Evolutionary conservation across 30 jellyfish, hydroid and myxozoan genomes (phyloP).

Genomic region (Aurelia aurita complex sp. Pacific): DNA sequence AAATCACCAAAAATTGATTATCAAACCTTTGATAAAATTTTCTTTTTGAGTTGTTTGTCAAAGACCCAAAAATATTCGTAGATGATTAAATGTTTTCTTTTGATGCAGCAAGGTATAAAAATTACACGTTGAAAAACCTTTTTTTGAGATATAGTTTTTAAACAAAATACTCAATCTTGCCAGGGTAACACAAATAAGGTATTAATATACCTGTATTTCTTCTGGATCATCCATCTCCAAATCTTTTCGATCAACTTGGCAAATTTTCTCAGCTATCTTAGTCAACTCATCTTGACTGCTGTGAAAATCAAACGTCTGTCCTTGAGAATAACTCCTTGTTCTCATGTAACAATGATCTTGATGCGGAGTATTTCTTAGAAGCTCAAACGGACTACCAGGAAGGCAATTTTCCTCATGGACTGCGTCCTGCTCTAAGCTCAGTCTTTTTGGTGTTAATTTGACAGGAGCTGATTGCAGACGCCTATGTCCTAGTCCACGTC

Average conservation of each 20-base stretch:
- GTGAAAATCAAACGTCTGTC: conserved; percentile 20
- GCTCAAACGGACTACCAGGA: conserved; percentile 62
- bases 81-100: too few species aligned
- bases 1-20: too few species aligned
- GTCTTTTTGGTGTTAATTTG: conserved; percentile 6
- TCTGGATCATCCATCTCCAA: conserved; percentile 96
- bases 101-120: too few species aligned
- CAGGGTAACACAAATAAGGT: too few species aligned
- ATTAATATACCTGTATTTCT: conserved; percentile 80
- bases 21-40: too few species aligned
- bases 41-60: too few species aligned
- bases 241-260: conserved; percentile 89
- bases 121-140: too few species aligned
- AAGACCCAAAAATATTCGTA: too few species aligned
- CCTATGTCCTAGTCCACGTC: conserved; percentile 78
- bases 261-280: conserved; percentile 82
- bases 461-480: conserved; percentile 88
- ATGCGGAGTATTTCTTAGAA: conserved; percentile 10
- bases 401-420: conserved; percentile 5
- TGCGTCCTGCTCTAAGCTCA: background rate
- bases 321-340: conserved; percentile 74
- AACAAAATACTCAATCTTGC: too few species aligned
- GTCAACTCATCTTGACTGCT: conserved; percentile 77
- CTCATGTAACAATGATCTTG: conserved; percentile 30
- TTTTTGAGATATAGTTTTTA: too few species aligned